Evolutionary conservation across 2,888 invertebrate species (phyloP).

Genomic region (Petrolisthes cinctipes): DNA sequence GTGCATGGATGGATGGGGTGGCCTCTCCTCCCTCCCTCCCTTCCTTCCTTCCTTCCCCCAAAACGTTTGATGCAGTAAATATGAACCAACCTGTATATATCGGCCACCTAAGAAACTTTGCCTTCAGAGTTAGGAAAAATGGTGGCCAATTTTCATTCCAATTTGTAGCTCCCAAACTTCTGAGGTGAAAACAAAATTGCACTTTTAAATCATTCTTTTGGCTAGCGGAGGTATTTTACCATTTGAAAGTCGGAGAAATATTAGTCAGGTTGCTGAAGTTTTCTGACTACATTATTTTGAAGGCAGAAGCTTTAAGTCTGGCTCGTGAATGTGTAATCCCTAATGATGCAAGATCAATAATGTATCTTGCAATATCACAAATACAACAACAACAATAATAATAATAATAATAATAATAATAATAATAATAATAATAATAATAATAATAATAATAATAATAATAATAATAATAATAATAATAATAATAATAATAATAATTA

Average conservation of each 20-base stretch:
- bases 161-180: slow-evolving; percentile 55
- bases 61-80: no score
- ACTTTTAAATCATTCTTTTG: slow-evolving; percentile 52
- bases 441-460: slow-evolving; percentile 15
- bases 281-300: no score
- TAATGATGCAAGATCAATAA: no score
- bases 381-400: neutral
- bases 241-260: neutral
- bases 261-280: neutral
- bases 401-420: slow-evolving; percentile 18
- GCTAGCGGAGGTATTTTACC: neutral
- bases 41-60: no score
- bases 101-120: no score
- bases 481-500: neutral
- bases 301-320: no score
- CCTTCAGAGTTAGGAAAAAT: slow-evolving; percentile 35
- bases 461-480: neutral
- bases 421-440: slow-evolving; percentile 18
- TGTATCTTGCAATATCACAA: no score
- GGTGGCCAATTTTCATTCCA: slow-evolving; percentile 50
- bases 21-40: no score
- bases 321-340: no score
- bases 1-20: no score
- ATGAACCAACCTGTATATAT: no score
- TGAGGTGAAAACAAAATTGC: slow-evolving; percentile 55